These are phyloP conservation scores for Acanthosepion pharaonis DNA, from an alignment of 2,888 invertebrate genomes.

Conservation along the genomic window DNA sequence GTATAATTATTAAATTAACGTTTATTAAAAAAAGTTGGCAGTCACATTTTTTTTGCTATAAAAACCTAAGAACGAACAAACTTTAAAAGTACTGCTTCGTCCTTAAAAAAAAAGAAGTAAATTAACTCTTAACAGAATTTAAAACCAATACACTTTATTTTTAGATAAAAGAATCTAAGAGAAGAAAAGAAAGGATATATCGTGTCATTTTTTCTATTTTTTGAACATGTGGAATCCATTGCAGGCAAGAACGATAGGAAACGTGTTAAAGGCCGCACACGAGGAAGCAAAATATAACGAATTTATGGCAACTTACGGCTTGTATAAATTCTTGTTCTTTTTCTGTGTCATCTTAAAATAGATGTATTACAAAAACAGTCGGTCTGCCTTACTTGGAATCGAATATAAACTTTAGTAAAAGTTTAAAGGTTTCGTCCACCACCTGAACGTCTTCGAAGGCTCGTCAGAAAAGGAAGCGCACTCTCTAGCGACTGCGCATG, in stretches of 20 bases:
- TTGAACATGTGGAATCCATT: constrained; percentile 33
- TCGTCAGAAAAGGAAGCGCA: constrained; percentile 37
- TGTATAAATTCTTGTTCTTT: constrained; percentile 36
- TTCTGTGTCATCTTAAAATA: constrained; percentile 23
- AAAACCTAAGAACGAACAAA: not conserved
- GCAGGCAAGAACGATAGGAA: not conserved
- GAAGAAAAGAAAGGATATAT: not conserved
- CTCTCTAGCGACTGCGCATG: not conserved
- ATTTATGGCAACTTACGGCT: constrained; percentile 42
- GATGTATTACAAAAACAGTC: not conserved
- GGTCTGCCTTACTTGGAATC: not conserved
- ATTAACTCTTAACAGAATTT: not conserved
- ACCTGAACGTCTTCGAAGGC: not conserved
- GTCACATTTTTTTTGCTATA: not conserved
- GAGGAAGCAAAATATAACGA: not conserved
- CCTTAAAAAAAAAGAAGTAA: too few species aligned
- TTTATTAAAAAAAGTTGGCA: too few species aligned
- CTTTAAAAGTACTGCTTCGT: too few species aligned
- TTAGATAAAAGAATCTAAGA: not conserved
- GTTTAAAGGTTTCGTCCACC: not conserved
- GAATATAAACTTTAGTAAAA: not conserved
- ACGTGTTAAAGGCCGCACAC: not conserved
- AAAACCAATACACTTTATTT: not conserved
- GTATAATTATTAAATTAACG: too few species aligned
- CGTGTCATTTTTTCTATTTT: not conserved